phyloP scores from a whole-genome alignment of 2,113 vertebrate genomes.

The Xiphorhynchus elegans region DNA sequence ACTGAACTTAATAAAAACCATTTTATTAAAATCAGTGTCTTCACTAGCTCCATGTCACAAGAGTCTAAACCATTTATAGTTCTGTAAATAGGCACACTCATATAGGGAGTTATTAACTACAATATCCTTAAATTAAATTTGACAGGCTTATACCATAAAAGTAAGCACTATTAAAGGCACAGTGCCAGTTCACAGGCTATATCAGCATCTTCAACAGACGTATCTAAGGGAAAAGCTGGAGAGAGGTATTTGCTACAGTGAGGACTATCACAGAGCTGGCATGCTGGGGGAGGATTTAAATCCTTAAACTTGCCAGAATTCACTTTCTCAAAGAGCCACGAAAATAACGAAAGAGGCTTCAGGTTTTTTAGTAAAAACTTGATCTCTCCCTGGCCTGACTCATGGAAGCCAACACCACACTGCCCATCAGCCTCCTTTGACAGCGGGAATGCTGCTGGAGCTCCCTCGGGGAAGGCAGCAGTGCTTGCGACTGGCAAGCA shows the following conservation, averaged over 20 bases:
- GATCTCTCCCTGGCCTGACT: accelerated
- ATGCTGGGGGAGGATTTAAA: not conserved
- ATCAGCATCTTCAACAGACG: not conserved
- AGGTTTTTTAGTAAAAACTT: not conserved
- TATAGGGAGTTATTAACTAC: not conserved
- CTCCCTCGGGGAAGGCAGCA: not conserved
- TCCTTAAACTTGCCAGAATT: not conserved
- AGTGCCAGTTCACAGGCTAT: not conserved
- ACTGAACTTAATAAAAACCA: not conserved
- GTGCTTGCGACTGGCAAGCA: accelerated
- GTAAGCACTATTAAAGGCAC: not conserved
- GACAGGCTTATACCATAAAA: not conserved
- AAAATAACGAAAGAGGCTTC: not conserved
- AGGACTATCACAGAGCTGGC: not conserved
- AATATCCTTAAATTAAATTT: not conserved
- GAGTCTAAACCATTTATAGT: not conserved
- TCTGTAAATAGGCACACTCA: not conserved
- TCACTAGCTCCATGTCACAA: not conserved
- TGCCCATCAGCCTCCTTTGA: not conserved
- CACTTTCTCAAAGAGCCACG: not conserved
- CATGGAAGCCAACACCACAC: accelerated
- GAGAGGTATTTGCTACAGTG: not conserved
- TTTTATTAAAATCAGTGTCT: not conserved
- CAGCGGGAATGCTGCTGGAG: accelerated
- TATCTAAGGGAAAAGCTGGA: not conserved